These are phyloP conservation scores for Erebia ligea DNA, from an alignment of 2,888 invertebrate genomes.

Conservation along the genomic window DNA sequence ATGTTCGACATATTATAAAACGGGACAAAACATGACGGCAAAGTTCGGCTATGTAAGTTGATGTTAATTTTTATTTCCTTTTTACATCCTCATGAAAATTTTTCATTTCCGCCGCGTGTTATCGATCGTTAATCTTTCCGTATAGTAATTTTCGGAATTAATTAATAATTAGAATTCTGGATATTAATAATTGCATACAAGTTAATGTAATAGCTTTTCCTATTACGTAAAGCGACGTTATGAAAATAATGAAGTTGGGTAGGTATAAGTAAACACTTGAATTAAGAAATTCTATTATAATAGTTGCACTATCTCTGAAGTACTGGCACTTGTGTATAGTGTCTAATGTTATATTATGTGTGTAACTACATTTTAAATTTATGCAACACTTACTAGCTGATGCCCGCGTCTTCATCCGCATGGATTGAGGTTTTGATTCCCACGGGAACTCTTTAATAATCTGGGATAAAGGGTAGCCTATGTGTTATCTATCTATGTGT, in stretches of 20 bases:
- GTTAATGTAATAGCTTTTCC: slow-evolving; percentile 5
- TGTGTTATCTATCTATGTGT: no score
- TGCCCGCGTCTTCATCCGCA: no score
- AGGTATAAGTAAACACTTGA: slow-evolving; percentile 43
- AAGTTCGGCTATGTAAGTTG: slow-evolving; percentile 83
- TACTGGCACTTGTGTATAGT: slow-evolving; percentile 36
- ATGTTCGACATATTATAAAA: slow-evolving; percentile 82
- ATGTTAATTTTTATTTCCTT: slow-evolving; percentile 34
- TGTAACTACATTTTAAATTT: no score
- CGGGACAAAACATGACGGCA: slow-evolving; percentile 84
- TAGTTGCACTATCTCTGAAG: slow-evolving; percentile 36
- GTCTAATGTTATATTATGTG: slow-evolving; percentile 8
- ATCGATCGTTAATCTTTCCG: slow-evolving; percentile 37
- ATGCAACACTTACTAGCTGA: no score
- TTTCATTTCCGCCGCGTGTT: slow-evolving; percentile 40
- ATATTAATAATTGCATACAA: slow-evolving; percentile 31
- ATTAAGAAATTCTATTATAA: slow-evolving; percentile 39
- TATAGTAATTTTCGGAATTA: slow-evolving; percentile 38
- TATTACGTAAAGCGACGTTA: not conserved
- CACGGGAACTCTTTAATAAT: no score
- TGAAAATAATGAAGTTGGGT: slow-evolving; percentile 17
- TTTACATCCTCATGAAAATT: slow-evolving; percentile 38
- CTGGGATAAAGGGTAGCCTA: no score
- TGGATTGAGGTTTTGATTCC: no score
- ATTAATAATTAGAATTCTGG: slow-evolving; percentile 27